These are phyloP conservation scores for Amphibalanus amphitrite DNA, from an alignment of 1,140 invertebrate species.

Conservation along the genomic window DNA sequence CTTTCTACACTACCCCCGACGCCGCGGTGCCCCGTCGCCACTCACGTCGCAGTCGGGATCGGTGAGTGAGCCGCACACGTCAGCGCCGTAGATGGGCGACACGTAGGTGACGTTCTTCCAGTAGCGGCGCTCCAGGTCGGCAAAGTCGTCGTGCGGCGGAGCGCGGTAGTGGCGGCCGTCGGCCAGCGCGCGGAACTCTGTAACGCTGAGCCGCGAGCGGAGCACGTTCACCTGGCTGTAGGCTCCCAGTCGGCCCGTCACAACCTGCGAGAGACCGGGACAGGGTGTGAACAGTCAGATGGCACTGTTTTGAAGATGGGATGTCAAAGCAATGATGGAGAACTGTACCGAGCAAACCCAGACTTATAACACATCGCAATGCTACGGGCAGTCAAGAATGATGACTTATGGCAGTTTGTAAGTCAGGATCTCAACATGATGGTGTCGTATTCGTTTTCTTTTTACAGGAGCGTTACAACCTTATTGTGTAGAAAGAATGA, in stretches of 20 bases:
- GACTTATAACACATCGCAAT: too few relatives aligned
- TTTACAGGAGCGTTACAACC: too few relatives aligned
- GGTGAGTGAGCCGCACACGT: slow-evolving; percentile 86
- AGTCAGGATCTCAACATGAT: too few relatives aligned
- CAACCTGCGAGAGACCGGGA: slow-evolving; percentile 27
- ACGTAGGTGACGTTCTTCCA: slow-evolving; percentile 92
- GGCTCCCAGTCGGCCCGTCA: slow-evolving; percentile 76
- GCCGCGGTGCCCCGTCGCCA: not conserved
- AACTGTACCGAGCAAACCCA: too few relatives aligned
- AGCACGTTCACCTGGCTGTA: slow-evolving; percentile 94
- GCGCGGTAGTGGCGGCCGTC: slow-evolving; percentile 48
- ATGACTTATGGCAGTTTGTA: too few relatives aligned
- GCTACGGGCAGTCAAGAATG: too few relatives aligned
- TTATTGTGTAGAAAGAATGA: too few relatives aligned
- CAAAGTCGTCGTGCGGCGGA: slow-evolving; percentile 71
- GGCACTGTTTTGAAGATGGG: too few relatives aligned
- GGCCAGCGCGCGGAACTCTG: slow-evolving; percentile 74
- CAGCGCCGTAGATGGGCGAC: slow-evolving; percentile 87
- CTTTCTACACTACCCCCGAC: too few relatives aligned
- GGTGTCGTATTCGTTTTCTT: too few relatives aligned
- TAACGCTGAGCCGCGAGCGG: slow-evolving; percentile 73
- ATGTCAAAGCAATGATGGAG: too few relatives aligned
- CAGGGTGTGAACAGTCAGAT: too few relatives aligned
- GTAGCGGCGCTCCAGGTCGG: slow-evolving; percentile 89
- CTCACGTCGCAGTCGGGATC: slow-evolving; percentile 58